Base-by-base conservation (phyloP, 2,113 vertebrate genomes). In the Cranoglanis bouderius region DNA sequence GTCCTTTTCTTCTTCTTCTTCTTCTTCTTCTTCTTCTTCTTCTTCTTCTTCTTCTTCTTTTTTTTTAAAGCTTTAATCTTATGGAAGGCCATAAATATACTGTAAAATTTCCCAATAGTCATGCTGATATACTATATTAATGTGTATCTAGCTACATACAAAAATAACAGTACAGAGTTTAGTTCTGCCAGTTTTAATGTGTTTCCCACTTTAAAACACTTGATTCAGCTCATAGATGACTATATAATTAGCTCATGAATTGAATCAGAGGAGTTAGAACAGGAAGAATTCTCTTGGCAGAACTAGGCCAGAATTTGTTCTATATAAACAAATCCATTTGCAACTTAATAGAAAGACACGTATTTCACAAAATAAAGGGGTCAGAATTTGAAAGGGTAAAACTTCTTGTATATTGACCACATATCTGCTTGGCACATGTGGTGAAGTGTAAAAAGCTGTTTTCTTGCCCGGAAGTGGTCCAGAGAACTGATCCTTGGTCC, bases 201-300 rank as follows among this genome's bases (percentile, higher is more conserved):
- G 51, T 57, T 82, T 57, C 16, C n/a, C 9, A 38, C 12, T 53
- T 75, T 38, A 85, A 57, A 75, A 86, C 67, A 40, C 53, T 85
- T 29, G 32, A n/a, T 86, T 75, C 46, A 75, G 51, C 63, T 86
- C 49, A 75, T 6, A 21, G 46, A 53, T 70, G 13, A 18, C 19
- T 55, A 55, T 21, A 75, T 59, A n/a, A 86, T 57, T 75, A 75
- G 49, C 24, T 77, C 43, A 49, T 49, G 13, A 78, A 12, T 26
- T 49, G 24, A 78, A 49, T n/a, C 43, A 77, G 19, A 74, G 19
- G 59, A 67, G 29, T 63, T 51, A 51, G 16, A 72, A 2, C 16
- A 9, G 63, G 26, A 32, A 46, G 21, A 24, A 72, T 29, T 53
- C 26, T 46, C 12, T 80, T 14, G 6, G 46, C 3, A 32, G 49